A percentile compares a stretch with the other conserved stretches of the same genome.
Conservation (phyloP, 2,888 invertebrate genomes). For the Nomada fucata region DNA sequence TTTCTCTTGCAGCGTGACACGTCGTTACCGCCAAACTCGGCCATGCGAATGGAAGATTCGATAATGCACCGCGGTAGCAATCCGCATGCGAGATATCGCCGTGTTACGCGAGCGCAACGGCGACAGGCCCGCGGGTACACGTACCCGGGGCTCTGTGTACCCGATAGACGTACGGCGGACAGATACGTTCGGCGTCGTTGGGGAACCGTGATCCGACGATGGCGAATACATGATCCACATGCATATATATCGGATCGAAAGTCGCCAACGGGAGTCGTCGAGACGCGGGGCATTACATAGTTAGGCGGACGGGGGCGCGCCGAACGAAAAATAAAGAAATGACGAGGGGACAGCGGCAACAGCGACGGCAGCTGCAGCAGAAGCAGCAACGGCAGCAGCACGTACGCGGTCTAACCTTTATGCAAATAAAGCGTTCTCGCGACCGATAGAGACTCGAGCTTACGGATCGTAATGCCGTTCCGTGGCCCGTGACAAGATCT, state of each 20-base stretch:
- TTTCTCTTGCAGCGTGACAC: neutral
- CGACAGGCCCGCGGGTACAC: neutral
- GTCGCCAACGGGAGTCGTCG: slow-evolving; percentile 18
- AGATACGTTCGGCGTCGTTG: slow-evolving; percentile 52
- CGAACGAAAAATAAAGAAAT: slow-evolving; percentile 69
- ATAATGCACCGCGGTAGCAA: slow-evolving; percentile 69
- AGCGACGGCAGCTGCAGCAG: too few relatives aligned
- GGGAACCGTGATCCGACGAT: slow-evolving; percentile 65
- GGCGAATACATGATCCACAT: slow-evolving; percentile 65
- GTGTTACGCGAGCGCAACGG: slow-evolving; percentile 48
- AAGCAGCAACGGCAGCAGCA: slow-evolving; percentile 38
- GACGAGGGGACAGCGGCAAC: slow-evolving; percentile 60
- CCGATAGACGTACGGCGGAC: slow-evolving; percentile 6
- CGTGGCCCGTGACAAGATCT: slow-evolving; percentile 82
- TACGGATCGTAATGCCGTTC: slow-evolving; percentile 77
- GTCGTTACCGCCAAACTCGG: slow-evolving; percentile 35
- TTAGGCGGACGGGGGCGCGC: neutral
- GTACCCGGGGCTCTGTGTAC: neutral
- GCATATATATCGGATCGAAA: slow-evolving; percentile 70
- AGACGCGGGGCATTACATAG: slow-evolving; percentile 5
- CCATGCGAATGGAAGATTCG: slow-evolving; percentile 73
- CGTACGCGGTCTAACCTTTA: slow-evolving; percentile 63
- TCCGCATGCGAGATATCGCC: slow-evolving; percentile 40
- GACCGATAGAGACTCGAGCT: slow-evolving; percentile 67
- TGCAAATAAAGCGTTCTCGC: slow-evolving; percentile 75